Evolutionary conservation across 2,888 invertebrate genomes (phyloP), one percentile per base, ranked within the genome.

Genomic region (Morpho achilles): DNA sequence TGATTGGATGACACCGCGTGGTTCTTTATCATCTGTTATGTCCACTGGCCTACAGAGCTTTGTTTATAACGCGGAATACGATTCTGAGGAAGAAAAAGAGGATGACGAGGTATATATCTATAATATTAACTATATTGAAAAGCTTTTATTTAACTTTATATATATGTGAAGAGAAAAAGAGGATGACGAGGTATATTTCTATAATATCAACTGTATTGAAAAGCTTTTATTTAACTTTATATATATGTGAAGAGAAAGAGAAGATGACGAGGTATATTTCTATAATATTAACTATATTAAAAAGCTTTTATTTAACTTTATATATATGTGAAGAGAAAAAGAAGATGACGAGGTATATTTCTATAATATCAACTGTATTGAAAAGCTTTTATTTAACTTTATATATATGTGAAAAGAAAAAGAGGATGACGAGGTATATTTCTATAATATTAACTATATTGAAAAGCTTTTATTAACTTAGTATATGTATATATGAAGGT

Each of bases 1-100:
- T 40, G 89, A 88, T 60, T 89, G 89, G 89, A 80, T 88, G 80
- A 87, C 88, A 1, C 89, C 89, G 0, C 81, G 88, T 0, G 88
- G 84, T 0, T 90, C 89, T 0, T 84, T 90, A 6, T 79, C 82
- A 4, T 90, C 89, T 0, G 80, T 87, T 0, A 77, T 90, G 69
- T 90, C 89, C 0, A 73, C 82, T 10, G 88, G 87, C 0, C 63
- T 88, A 4, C 82, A 81, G 44, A 88, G 83, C 69, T 87, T 79
- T 54, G 74, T 82, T 1, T 85, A 80, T 62, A 84, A 83, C 51
- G 68, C 76, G n/a, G 87, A 86, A n/a, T 72, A 74, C 39, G 82
- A 82, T 46, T 77, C 79, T 0, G 78, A 79, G 7, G 79, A 84
- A 52, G 72, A 75, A 5, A 77, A 87, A 42, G 82, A 89, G n/a